These are phyloP conservation scores for Augiades crinisus DNA, from an alignment of 2,888 invertebrate genomes.

Conservation along the genomic window DNA sequence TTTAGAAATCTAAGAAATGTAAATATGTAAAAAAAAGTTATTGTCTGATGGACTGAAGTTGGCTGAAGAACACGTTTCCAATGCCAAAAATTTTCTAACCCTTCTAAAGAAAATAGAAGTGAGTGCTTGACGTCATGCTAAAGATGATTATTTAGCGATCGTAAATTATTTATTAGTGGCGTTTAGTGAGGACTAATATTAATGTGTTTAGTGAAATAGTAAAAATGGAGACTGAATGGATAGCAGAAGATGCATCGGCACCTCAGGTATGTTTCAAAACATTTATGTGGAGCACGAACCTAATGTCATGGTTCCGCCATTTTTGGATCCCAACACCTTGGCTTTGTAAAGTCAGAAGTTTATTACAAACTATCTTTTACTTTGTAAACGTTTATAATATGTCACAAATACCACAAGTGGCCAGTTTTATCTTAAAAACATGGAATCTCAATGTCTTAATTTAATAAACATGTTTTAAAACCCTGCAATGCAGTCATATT, in stretches of 20 bases:
- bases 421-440: background rate
- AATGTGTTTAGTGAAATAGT: slow-evolving; percentile 84
- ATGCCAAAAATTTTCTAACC: slow-evolving; percentile 31
- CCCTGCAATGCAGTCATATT: slow-evolving; percentile 36
- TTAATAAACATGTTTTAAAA: background rate
- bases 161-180: slow-evolving; percentile 64
- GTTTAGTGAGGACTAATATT: slow-evolving; percentile 66
- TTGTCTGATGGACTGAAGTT: slow-evolving; percentile 11
- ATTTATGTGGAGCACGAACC: slow-evolving; percentile 61
- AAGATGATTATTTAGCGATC: slow-evolving; percentile 65
- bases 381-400: slow-evolving; percentile 37
- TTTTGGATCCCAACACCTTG: slow-evolving; percentile 56
- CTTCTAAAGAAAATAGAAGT: slow-evolving; percentile 46
- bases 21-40: too few species aligned
- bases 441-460: background rate
- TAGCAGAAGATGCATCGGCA: slow-evolving; percentile 87
- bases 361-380: slow-evolving; percentile 43
- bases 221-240: slow-evolving; percentile 96
- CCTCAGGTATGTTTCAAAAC: slow-evolving; percentile 63
- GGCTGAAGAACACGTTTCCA: slow-evolving; percentile 35
- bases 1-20: too few species aligned
- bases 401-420: background rate
- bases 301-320: slow-evolving; percentile 76
- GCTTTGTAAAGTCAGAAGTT: slow-evolving; percentile 41
- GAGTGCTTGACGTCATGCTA: slow-evolving; percentile 74